phyloP scores from a whole-genome alignment of 2,888 invertebrate genomes.

The Drosophila longiperda region DNA sequence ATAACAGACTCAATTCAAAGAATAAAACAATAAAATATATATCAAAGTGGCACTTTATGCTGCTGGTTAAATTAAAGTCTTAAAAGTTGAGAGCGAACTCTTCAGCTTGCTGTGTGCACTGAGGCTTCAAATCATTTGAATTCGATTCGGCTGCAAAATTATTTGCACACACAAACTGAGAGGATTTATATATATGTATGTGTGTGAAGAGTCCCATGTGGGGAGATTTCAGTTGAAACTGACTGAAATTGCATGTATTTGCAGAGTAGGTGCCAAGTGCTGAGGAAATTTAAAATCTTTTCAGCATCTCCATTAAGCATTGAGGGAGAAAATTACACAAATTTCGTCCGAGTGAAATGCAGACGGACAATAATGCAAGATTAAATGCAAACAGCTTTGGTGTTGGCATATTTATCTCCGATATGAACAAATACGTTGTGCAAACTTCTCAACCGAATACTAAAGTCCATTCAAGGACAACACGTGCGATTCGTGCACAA shows the following conservation, averaged over 20 bases:
- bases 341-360: slow-evolving; percentile 43
- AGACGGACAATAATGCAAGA: slow-evolving; percentile 56
- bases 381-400: slow-evolving; percentile 70
- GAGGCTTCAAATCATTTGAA: slow-evolving; percentile 49
- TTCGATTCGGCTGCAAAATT: slow-evolving; percentile 63
- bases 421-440: slow-evolving; percentile 64
- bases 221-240: slow-evolving; percentile 31
- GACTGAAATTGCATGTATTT: slow-evolving; percentile 25
- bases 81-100: not conserved
- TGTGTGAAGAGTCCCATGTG: slow-evolving; percentile 17
- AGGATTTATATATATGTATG: not conserved
- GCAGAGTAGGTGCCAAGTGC: slow-evolving; percentile 38
- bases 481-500: slow-evolving; percentile 35
- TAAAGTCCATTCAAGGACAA: slow-evolving; percentile 11
- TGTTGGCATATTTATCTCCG: slow-evolving; percentile 59
- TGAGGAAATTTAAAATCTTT: slow-evolving; percentile 57
- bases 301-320: slow-evolving; percentile 60
- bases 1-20: not conserved
- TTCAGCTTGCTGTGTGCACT: slow-evolving; percentile 16
- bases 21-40: slow-evolving; percentile 2
- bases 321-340: slow-evolving; percentile 66
- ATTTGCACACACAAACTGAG: slow-evolving; percentile 39
- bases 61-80: slow-evolving; percentile 2
- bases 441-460: slow-evolving; percentile 46
- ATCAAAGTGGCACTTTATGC: not conserved